These are phyloP conservation scores for Microtus richardsoni DNA, from an alignment of 2,113 vertebrate species.

Conservation along the genomic window DNA sequence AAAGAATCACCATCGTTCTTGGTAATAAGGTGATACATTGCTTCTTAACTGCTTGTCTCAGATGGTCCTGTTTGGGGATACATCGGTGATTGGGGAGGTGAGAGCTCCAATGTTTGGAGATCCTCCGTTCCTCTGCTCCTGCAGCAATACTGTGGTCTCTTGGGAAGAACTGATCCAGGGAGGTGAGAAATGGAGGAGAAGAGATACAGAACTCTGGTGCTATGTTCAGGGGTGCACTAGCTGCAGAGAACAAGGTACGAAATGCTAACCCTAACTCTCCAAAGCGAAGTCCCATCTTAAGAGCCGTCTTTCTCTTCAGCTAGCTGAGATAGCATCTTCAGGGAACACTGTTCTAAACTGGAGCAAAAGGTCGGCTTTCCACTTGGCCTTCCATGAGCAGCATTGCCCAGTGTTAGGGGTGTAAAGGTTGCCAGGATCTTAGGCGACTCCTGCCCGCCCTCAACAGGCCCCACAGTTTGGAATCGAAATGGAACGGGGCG, in stretches of 20 bases:
- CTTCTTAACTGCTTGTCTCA: conserved; percentile 38
- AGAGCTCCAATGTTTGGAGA: conserved; percentile 27
- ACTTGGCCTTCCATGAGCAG: conserved; percentile 10
- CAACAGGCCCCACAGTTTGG: not conserved
- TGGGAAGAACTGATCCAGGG: not conserved
- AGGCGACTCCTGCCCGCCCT: not conserved
- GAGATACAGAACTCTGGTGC: not conserved
- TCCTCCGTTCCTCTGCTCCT: not conserved
- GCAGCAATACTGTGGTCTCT: not conserved
- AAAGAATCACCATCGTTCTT: conserved; percentile 20
- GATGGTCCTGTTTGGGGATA: not conserved
- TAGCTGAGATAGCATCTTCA: not conserved
- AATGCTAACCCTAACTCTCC: not conserved
- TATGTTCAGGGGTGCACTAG: not conserved
- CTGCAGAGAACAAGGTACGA: not conserved
- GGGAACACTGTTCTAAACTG: conserved; percentile 31
- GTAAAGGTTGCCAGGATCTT: not conserved
- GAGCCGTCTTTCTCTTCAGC: not conserved
- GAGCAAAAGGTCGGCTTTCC: conserved; percentile 56
- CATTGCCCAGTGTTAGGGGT: not conserved
- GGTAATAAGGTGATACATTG: conserved; percentile 46
- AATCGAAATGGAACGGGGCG: not conserved
- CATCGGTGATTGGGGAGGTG: not conserved
- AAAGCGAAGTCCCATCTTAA: not conserved
- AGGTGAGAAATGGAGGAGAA: not conserved